Conservation (phyloP, 2,797 vertebrate species). For the Lemur catta region DNA sequence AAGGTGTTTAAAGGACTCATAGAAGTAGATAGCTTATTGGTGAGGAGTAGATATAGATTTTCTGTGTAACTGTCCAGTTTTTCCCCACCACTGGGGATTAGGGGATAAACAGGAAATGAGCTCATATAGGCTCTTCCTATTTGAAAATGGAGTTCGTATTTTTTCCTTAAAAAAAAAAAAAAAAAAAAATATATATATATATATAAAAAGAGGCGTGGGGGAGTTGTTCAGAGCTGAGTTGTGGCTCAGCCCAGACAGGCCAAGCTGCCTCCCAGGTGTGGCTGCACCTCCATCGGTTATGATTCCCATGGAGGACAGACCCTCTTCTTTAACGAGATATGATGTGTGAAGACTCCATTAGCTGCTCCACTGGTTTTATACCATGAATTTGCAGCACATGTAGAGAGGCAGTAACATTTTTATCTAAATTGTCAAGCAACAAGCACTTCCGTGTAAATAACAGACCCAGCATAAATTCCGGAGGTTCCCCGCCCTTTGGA, state of each 20-base stretch:
- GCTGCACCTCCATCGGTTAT: rapidly evolving
- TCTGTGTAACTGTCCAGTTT: neutral
- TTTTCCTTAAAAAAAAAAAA: neutral
- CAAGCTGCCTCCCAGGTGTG: neutral
- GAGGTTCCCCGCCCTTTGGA: neutral
- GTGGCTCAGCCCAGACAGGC: neutral
- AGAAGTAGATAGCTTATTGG: neutral
- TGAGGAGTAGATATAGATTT: neutral
- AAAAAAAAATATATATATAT: neutral
- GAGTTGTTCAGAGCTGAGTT: neutral
- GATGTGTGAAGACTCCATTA: conserved; percentile 78
- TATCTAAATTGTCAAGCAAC: conserved; percentile 77
- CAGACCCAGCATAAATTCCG: conserved; percentile 16
- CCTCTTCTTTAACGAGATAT: conserved; percentile 73
- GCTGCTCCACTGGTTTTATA: conserved; percentile 77
- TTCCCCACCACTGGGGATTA: rapidly evolving
- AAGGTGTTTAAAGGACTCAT: neutral
- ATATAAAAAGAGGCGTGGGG: neutral
- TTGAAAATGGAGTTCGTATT: neutral
- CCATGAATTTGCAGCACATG: conserved; percentile 64
- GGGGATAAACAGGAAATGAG: neutral
- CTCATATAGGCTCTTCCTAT: neutral
- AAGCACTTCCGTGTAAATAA: conserved; percentile 77
- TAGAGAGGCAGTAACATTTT: conserved; percentile 77
- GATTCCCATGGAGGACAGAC: neutral